Evolutionary conservation across 2,113 vertebrate genomes (phyloP).

Genomic region (Rhizomys pruinosus): DNA sequence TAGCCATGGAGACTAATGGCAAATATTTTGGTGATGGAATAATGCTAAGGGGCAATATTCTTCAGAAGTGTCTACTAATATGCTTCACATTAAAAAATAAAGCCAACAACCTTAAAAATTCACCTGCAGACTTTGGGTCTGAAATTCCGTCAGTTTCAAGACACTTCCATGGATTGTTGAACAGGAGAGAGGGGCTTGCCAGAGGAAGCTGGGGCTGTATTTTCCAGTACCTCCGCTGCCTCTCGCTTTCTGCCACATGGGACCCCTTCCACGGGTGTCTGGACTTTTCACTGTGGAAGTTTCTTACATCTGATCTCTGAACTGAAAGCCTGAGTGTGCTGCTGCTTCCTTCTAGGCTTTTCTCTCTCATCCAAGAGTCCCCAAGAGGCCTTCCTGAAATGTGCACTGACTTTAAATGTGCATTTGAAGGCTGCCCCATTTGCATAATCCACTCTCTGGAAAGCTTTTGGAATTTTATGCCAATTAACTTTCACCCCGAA

Average conservation of each 20-base stretch:
- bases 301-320: not conserved
- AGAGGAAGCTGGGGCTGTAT: not conserved
- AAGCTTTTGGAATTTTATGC: constrained; percentile 33
- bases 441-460: constrained; percentile 29
- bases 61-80: constrained; percentile 31
- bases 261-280: constrained; percentile 14
- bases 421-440: not conserved
- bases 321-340: not conserved
- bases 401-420: not conserved
- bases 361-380: not conserved
- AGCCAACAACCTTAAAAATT: not conserved
- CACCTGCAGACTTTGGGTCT: not conserved
- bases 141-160: not conserved
- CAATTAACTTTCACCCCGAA: constrained; percentile 54
- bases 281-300: not conserved
- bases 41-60: constrained; percentile 12
- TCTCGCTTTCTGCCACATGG: not conserved
- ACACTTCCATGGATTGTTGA: not conserved
- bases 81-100: constrained; percentile 41
- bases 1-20: constrained; percentile 53
- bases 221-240: not conserved
- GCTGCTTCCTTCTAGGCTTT: not conserved
- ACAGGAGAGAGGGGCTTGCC: not conserved
- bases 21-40: not conserved
- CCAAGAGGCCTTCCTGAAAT: not conserved